Conservation (phyloP, 2,888 invertebrate species). For the Psylliodes chrysocephalus region DNA sequence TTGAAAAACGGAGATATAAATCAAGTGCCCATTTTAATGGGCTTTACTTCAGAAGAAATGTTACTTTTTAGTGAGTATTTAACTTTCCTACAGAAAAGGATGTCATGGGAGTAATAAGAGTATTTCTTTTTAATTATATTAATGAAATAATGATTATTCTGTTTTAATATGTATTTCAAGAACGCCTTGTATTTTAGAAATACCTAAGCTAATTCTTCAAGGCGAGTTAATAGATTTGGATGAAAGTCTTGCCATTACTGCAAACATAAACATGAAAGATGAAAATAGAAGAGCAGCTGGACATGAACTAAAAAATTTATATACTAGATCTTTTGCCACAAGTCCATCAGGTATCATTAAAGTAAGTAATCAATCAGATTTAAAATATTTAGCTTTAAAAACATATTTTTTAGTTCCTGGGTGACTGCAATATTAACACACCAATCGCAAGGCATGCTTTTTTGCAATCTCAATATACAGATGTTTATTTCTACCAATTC, state of each 20-base stretch:
- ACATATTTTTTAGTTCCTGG: conserved; percentile 26
- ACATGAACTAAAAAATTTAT: not conserved
- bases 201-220: not conserved
- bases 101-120: too few species aligned
- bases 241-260: not conserved
- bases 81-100: too few species aligned
- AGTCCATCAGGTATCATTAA: not conserved
- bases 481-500: conserved; percentile 31
- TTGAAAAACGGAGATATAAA: conserved; percentile 19
- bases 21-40: conserved; percentile 20
- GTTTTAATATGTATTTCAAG: too few species aligned
- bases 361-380: not conserved
- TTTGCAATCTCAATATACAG: conserved; percentile 5
- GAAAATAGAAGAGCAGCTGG: conserved; percentile 10
- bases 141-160: too few species aligned
- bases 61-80: conserved; percentile 25
- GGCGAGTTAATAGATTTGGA: not conserved
- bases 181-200: not conserved
- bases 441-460: conserved; percentile 25
- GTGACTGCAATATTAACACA: conserved; percentile 21
- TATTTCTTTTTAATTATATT: too few species aligned
- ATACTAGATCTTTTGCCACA: not conserved
- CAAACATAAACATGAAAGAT: conserved; percentile 6
- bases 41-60: conserved; percentile 23
- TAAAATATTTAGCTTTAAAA: not conserved